Evolutionary conservation across 2,113 vertebrate genomes (phyloP).

Genomic region (Chionodraco myersi): DNA sequence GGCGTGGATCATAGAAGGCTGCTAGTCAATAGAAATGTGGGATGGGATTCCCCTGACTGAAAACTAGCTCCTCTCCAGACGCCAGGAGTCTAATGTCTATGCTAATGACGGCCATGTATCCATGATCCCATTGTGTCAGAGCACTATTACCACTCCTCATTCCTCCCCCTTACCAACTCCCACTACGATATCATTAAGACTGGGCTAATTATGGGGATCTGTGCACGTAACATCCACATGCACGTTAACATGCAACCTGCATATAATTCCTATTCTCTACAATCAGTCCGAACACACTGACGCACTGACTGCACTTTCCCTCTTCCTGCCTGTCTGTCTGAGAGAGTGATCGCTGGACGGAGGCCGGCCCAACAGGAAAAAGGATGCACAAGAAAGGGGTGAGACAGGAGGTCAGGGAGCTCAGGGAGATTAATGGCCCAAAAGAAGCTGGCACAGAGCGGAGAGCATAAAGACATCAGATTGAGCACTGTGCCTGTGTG

Average conservation of each 20-base stretch:
- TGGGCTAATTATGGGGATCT: constrained; percentile 72
- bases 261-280: constrained; percentile 9
- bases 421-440: constrained; percentile 64
- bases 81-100: constrained; percentile 74
- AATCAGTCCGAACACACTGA: constrained; percentile 7
- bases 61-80: constrained; percentile 44
- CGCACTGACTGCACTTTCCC: constrained; percentile 34
- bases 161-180: constrained; percentile 43
- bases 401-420: constrained; percentile 56
- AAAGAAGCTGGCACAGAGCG: constrained; percentile 37
- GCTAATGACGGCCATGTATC: constrained; percentile 77
- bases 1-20: constrained; percentile 16
- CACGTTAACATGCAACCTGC: background rate
- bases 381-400: constrained; percentile 44
- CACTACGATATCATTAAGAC: constrained; percentile 74
- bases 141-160: constrained; percentile 71
- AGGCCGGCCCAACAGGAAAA: constrained; percentile 32
- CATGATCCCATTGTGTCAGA: constrained; percentile 82
- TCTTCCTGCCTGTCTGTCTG: constrained; percentile 41
- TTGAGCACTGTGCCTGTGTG: constrained; percentile 8
- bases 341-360: constrained; percentile 41
- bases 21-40: constrained; percentile 33
- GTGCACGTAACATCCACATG: constrained; percentile 19
- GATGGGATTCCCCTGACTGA: constrained; percentile 52
- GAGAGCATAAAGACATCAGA: constrained; percentile 58